Percentiles rank a stretch among this genome's conserved stretches.
Evolutionary conservation across 92 coral and sea anemone species (phyloP).

Genomic region (Epizoanthus illoricatus): DNA sequence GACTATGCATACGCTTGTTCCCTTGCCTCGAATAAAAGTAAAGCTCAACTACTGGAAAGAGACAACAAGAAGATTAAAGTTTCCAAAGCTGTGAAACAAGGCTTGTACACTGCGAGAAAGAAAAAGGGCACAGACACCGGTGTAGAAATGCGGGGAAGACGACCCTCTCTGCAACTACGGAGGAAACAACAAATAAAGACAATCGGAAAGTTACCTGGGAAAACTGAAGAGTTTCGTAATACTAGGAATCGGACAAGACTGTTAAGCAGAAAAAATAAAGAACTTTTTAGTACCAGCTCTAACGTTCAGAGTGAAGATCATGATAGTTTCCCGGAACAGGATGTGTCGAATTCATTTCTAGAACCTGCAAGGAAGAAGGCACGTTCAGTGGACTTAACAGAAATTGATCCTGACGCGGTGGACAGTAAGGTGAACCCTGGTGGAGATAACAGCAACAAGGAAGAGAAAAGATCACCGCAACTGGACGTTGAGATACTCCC

Average conservation of each 20-base stretch:
- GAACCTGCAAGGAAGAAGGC: background rate
- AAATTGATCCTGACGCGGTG: background rate
- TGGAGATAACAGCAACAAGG: background rate
- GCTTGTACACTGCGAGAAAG: slow-evolving; percentile 38
- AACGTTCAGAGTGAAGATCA: background rate
- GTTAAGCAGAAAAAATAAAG: too few relatives aligned
- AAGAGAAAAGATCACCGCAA: background rate
- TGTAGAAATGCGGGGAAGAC: background rate
- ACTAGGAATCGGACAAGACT: too few relatives aligned
- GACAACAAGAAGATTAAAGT: slow-evolving; percentile 10
- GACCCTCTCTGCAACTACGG: background rate
- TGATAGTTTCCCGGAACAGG: background rate
- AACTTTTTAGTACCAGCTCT: too few relatives aligned
- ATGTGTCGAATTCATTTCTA: background rate
- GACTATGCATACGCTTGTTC: slow-evolving; percentile 74
- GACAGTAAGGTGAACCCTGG: background rate
- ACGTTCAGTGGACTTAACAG: background rate
- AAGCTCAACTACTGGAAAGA: background rate
- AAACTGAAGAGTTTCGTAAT: background rate
- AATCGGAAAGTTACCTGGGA: background rate
- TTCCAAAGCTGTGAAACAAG: slow-evolving; percentile 50
- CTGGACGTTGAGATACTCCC: background rate
- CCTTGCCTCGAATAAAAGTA: slow-evolving; percentile 35
- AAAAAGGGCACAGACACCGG: background rate
- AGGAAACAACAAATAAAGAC: background rate